phyloP scores from a whole-genome alignment of 2,888 invertebrate genomes.

The Prenolepis imparis region DNA sequence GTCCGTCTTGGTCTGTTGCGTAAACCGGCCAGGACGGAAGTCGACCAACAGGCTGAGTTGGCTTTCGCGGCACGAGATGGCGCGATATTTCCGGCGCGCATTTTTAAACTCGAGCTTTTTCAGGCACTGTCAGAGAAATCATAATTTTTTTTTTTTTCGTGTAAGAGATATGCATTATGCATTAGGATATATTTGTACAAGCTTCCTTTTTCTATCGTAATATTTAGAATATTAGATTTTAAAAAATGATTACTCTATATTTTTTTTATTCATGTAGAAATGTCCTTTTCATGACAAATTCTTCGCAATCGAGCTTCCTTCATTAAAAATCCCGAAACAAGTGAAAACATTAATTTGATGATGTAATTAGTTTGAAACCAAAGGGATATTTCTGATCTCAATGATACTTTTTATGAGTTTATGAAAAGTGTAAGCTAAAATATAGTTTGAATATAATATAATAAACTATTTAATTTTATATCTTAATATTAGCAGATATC shows the following conservation, averaged over 20 bases:
- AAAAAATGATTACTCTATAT: neutral
- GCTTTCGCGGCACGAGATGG: neutral
- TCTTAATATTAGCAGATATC: neutral
- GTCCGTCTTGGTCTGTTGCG: conserved; percentile 28
- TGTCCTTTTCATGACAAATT: neutral
- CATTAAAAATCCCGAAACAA: neutral
- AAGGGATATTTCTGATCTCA: neutral
- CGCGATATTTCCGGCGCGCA: neutral
- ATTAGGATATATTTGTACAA: neutral
- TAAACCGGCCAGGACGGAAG: conserved; percentile 40
- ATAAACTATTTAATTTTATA: conserved; percentile 4
- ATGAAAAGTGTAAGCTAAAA: neutral
- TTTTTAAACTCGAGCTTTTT: neutral
- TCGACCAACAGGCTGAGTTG: neutral
- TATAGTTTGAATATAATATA: neutral
- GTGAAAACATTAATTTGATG: neutral
- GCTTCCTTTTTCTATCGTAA: neutral
- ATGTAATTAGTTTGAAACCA: neutral
- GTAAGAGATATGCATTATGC: too few species aligned
- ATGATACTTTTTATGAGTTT: neutral
- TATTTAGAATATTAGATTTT: neutral
- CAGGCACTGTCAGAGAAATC: neutral
- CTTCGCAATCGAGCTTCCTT: neutral
- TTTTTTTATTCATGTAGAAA: neutral
- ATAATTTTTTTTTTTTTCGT: too few species aligned